A percentile compares a stretch with the other conserved stretches of the same genome.
Evolutionary conservation across 2,797 vertebrate genomes (phyloP).

Genomic region (Scolopax rusticola): DNA sequence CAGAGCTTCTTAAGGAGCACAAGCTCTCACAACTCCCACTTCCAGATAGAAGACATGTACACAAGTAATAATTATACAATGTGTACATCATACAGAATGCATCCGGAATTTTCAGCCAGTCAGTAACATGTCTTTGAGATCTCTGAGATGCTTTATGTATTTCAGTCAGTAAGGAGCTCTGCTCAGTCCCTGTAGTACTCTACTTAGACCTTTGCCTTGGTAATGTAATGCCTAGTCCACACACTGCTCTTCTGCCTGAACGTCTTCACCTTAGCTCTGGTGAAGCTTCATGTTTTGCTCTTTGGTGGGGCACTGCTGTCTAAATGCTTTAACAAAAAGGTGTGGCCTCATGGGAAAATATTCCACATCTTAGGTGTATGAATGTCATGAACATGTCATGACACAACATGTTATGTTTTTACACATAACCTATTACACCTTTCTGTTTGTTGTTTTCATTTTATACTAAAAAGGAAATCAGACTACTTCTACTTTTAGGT

Average conservation of each 20-base stretch:
- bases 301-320: not conserved
- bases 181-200: not conserved
- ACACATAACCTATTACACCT: not conserved
- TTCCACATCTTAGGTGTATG: not conserved
- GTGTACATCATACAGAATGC: not conserved
- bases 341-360: not conserved
- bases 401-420: too few species aligned
- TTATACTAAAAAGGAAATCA: not conserved
- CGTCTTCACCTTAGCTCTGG: not conserved
- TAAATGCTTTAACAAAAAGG: not conserved
- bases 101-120: not conserved
- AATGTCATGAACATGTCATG: not conserved
- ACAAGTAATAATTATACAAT: rapidly evolving
- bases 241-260: not conserved
- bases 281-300: not conserved
- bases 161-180: not conserved
- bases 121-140: not conserved
- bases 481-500: not conserved
- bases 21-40: not conserved
- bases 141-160: not conserved
- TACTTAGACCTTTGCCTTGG: not conserved
- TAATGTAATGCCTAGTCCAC: not conserved
- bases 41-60: not conserved
- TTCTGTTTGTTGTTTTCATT: not conserved
- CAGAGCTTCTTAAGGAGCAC: not conserved